Evolutionary conservation across 53 echinoderm and acorn worm species (phyloP).

Genomic region (Luidia sarsii): DNA sequence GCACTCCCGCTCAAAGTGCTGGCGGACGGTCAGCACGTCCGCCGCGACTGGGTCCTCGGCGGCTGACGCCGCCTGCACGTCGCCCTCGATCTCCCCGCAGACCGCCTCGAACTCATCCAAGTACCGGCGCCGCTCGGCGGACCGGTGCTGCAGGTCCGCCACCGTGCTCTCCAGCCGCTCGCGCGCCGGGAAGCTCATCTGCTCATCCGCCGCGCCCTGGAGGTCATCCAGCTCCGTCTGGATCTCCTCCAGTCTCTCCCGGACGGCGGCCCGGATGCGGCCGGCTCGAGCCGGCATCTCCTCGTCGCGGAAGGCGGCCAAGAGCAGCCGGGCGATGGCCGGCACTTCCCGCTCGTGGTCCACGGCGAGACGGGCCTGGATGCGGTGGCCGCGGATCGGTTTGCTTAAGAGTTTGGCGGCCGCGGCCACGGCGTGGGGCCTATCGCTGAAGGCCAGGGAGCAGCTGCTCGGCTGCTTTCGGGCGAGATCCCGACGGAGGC

Average conservation of each 20-base stretch:
- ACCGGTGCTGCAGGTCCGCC: slow-evolving; percentile 14
- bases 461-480: slow-evolving; percentile 15
- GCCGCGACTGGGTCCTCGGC: background rate
- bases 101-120: slow-evolving; percentile 37
- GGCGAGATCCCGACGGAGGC: background rate
- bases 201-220: slow-evolving; percentile 7
- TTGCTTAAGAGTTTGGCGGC: slow-evolving; percentile 25
- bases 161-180: slow-evolving; percentile 14
- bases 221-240: background rate
- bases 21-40: slow-evolving; percentile 41
- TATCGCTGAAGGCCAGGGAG: slow-evolving; percentile 12
- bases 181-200: background rate
- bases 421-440: slow-evolving; percentile 20
- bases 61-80: background rate
- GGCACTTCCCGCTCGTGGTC: slow-evolving; percentile 29
- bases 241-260: background rate
- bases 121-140: slow-evolving; percentile 18
- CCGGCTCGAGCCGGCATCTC: slow-evolving; percentile 10
- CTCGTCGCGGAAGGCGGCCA: background rate
- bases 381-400: slow-evolving; percentile 21
- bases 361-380: slow-evolving; percentile 12
- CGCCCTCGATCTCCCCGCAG: background rate
- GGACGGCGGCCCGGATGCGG: background rate
- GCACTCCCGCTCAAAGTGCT: slow-evolving; percentile 54
- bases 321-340: slow-evolving; percentile 7